These are phyloP conservation scores for Melanerpes aurifrons DNA, from an alignment of 2,113 vertebrate species.

Conservation along the genomic window DNA sequence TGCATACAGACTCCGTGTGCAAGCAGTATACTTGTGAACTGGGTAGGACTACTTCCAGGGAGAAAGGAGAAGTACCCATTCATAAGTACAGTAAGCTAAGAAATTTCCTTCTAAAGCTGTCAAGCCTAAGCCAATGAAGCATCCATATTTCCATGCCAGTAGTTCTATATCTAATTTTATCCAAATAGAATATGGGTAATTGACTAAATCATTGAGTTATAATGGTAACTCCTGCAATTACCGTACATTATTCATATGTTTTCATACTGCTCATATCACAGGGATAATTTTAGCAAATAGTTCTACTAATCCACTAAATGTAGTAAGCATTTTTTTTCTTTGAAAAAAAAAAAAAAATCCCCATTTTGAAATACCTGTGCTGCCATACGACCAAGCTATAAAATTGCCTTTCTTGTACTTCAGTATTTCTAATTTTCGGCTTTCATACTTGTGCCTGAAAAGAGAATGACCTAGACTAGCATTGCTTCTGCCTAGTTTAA, in stretches of 20 bases:
- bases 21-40: background rate
- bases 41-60: background rate
- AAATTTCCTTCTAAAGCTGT: background rate
- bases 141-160: background rate
- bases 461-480: background rate
- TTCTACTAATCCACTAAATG: background rate
- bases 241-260: background rate
- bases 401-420: background rate
- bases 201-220: background rate
- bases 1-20: background rate
- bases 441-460: background rate
- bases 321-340: background rate
- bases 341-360: background rate
- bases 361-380: background rate
- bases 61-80: background rate
- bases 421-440: background rate
- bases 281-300: background rate
- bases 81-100: background rate
- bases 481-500: background rate
- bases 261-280: background rate
- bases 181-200: background rate
- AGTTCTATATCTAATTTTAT: background rate
- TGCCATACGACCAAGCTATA: background rate
- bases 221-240: background rate
- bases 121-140: background rate